Evolutionary conservation across 2,797 vertebrate genomes (phyloP).

Genomic region (Brachymystax lenok): DNA sequence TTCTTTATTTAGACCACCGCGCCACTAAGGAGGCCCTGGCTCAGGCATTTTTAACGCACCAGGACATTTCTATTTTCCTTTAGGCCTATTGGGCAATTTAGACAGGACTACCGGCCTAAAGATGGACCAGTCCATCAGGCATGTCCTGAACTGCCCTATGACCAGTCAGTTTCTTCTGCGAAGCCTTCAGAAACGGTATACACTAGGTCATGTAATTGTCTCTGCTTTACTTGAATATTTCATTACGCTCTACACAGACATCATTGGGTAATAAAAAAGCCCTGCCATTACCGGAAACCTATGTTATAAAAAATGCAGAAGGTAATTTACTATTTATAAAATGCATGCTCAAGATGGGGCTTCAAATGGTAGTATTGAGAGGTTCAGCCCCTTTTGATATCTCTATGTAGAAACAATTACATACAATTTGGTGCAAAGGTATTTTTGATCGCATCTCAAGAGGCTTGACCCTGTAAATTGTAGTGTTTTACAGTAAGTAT

Average conservation of each 20-base stretch:
- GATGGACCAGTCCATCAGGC: too few species aligned
- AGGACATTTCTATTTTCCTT: too few species aligned
- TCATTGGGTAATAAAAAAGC: constrained; percentile 31
- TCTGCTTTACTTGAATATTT: constrained; percentile 58
- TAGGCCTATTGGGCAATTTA: too few species aligned
- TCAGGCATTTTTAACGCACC: too few species aligned
- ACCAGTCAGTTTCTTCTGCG: too few species aligned
- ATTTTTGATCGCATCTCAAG: neutral
- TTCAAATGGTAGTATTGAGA: neutral
- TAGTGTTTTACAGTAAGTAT: neutral
- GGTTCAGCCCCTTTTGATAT: neutral
- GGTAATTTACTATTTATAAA: constrained; percentile 62
- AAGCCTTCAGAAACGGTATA: neutral
- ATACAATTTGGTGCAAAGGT: neutral
- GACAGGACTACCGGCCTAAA: too few species aligned
- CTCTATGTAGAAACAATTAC: neutral
- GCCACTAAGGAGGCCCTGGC: too few species aligned
- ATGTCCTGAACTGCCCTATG: too few species aligned
- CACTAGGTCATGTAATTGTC: constrained; percentile 37
- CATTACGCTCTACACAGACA: constrained; percentile 46
- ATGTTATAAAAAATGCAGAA: constrained; percentile 56
- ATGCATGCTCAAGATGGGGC: constrained; percentile 29
- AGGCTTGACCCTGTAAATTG: neutral
- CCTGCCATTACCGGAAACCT: constrained; percentile 33
- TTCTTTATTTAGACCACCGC: too few species aligned